These are phyloP conservation scores for Pilophorus perplexus DNA, from an alignment of 2,888 invertebrate genomes.

Conservation along the genomic window DNA sequence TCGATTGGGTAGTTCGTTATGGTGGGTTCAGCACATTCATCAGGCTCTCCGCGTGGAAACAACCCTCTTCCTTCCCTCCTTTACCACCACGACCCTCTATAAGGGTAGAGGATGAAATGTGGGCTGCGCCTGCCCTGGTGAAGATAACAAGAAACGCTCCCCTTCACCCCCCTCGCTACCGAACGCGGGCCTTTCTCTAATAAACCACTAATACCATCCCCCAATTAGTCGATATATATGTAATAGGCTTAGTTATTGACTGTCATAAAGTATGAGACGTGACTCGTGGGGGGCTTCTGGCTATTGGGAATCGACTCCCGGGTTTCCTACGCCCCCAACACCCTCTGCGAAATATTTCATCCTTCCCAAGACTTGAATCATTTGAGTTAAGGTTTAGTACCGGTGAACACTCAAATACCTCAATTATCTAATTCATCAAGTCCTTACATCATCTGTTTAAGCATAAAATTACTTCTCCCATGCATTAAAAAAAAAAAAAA, in stretches of 20 bases:
- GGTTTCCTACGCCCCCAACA: not conserved
- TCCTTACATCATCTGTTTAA: too few species aligned
- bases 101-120: conserved; percentile 29
- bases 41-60: conserved; percentile 6
- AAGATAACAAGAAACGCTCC: conserved; percentile 42
- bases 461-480: too few species aligned
- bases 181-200: conserved; percentile 26
- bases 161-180: not conserved
- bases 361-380: too few species aligned
- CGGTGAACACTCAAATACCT: too few species aligned
- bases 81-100: not conserved
- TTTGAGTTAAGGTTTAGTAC: too few species aligned
- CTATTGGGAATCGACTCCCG: not conserved
- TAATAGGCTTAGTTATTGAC: conserved; percentile 43
- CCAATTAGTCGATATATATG: conserved; percentile 43
- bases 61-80: not conserved
- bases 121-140: conserved; percentile 40
- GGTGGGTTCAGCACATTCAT: conserved; percentile 21
- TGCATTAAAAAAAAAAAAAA: too few species aligned
- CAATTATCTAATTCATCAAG: too few species aligned
- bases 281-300: conserved; percentile 18
- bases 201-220: conserved; percentile 41
- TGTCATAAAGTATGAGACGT: conserved; percentile 39
- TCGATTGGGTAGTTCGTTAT: conserved; percentile 31
- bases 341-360: conserved; percentile 4